Conservation (phyloP, 2,888 invertebrate genomes). For the Trissolcus japonicus region DNA sequence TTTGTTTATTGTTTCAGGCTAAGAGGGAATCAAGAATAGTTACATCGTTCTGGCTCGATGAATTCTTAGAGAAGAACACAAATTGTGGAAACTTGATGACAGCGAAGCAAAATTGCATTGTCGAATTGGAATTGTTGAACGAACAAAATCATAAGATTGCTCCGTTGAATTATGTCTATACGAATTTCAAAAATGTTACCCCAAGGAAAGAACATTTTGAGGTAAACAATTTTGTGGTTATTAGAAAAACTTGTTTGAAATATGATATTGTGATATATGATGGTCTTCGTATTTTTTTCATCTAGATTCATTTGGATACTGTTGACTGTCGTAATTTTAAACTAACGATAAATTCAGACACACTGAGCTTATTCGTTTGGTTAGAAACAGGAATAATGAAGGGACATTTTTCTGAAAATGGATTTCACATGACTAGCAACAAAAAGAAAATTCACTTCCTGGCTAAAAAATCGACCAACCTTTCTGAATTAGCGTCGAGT, state of each 20-base stretch:
- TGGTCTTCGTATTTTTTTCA: neutral
- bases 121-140: slow-evolving; percentile 78
- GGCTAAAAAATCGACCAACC: too few relatives aligned
- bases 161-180: slow-evolving; percentile 83
- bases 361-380: slow-evolving; percentile 84
- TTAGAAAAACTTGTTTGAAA: too few relatives aligned
- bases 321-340: slow-evolving; percentile 12
- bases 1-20: slow-evolving; percentile 17
- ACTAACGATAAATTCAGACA: slow-evolving; percentile 74
- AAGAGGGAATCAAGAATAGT: slow-evolving; percentile 62
- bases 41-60: slow-evolving; percentile 66
- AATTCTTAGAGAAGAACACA: slow-evolving; percentile 64
- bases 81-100: slow-evolving; percentile 68
- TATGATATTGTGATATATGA: neutral
- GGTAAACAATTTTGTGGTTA: slow-evolving; percentile 73
- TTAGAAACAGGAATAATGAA: slow-evolving; percentile 78
- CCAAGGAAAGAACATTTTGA: slow-evolving; percentile 78
- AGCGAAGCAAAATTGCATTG: slow-evolving; percentile 74
- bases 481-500: too few relatives aligned
- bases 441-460: slow-evolving; percentile 66
- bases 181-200: slow-evolving; percentile 78
- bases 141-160: slow-evolving; percentile 75
- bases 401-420: slow-evolving; percentile 87
- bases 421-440: slow-evolving; percentile 78
- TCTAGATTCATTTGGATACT: slow-evolving; percentile 10